Evolutionary conservation across 2,888 invertebrate species (phyloP), one percentile per base, ranked within the genome.

Genomic region (Eudasyphora cyanicolor): DNA sequence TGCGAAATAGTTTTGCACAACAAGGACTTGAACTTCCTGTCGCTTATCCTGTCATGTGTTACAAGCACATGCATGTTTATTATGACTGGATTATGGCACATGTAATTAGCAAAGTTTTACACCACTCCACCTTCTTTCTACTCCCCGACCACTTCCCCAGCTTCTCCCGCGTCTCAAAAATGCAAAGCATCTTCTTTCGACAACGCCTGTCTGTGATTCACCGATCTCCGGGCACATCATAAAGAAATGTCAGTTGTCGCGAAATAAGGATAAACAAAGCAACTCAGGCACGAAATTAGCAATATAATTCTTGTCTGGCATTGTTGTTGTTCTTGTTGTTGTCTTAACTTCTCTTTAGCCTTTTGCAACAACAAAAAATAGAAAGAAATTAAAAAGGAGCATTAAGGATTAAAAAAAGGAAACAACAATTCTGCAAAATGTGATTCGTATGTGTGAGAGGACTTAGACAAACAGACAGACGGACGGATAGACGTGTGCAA

Each of bases 241-340:
- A 84, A 81, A 78, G 67, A 35, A 73, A 51, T 69, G 78, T 76
- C 73, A 60, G 38, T 73, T 73, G 73, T 24, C 51, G 62, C 76
- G 67, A 73, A 76, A 76, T 78, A 84, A 62, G 84, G 75, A 84
- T 81, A 81, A 84, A 81, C 81, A 84, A 81, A 17, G 76, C 67
- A 76, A 81, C 42, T 78, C 73, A 81, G 81, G 76, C 81, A 79
- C 78, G 76, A 84, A 84, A 84, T 84, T 81, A 79, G 84, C 84
- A 78, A 81, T 76, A 32, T 42, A 73, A 75, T 77, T 64, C 51
- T 64, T 69, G 60, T 60, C 60, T 60, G 24, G 12, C 10, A 1
- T 12, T 1, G 21, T 54, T 19, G 3, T 62, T 32, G 32, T 35
- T 62, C 42, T 42, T 27, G n/a, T 45, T 29, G 14, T 10, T 42